Evolutionary conservation across 2,113 vertebrate genomes (phyloP), one percentile per base, ranked within the genome.

Genomic region (Sander vitreus): DNA sequence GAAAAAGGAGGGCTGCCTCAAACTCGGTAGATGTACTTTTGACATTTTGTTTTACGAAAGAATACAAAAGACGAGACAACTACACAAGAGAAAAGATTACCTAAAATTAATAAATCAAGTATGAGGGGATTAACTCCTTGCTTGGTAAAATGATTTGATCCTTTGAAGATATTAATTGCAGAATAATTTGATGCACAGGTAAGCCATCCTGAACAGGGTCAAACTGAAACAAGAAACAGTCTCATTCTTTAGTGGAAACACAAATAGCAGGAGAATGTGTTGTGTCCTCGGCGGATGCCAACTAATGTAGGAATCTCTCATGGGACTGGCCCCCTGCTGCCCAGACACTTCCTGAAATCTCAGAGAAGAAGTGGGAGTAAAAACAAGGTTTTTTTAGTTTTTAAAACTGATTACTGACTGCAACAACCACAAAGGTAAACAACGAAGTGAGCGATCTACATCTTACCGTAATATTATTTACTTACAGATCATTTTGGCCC

Each of bases 301-400:
- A 68, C 21, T 23, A 14, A 45, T 45, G 12, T 10, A 19, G 12
- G 8, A 43, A 14, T 36, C 14, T 76, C 48, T 57, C 53, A 15
- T 30, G 57, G 45, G 54, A 80, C 48, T 2, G 27, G 27, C 30
- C 4, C 4, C 47, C 3, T 45, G 59, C 45, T 50, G 5, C 58
- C 18, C n/a, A 45, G 47, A 55, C 4, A 1, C 75, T 77, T 83
- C 64, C 84, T 82, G 71, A 77, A 63, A 18, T 48, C 23, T 45
- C 10, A 57, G 33, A 51, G 23, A 58, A 57, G 14, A 57, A 60
- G 10, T 9, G 18, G 39, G 57, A 78, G 8, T 68, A 55, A 64
- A 81, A 33, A 33, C 33, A 33, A 33, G 33, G 33, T 6, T 6
- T 33, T 5, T 33, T 33, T 33, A 33, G 5, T 33, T 33, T 33